phyloP scores from a whole-genome alignment of 2,113 vertebrate genomes.

The Cyphomyrus discorhynchus region DNA sequence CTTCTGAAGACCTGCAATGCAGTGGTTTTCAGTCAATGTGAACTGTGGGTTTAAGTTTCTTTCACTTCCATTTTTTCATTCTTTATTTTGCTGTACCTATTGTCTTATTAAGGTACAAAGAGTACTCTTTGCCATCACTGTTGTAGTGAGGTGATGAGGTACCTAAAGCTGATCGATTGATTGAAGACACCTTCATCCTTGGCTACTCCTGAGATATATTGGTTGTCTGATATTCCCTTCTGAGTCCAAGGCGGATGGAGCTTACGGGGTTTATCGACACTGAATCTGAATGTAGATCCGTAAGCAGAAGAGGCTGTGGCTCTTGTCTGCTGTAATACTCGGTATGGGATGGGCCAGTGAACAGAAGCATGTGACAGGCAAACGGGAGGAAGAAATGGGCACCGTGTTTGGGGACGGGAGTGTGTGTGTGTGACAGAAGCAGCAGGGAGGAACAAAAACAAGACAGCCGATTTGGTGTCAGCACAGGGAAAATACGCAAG shows the following conservation, averaged over 20 bases:
- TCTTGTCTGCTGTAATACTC: background rate
- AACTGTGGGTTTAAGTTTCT: background rate
- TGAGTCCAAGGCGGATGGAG: background rate
- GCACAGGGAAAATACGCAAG: background rate
- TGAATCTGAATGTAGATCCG: background rate
- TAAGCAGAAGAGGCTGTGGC: background rate
- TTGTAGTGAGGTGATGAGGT: background rate
- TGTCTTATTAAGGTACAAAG: background rate
- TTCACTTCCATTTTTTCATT: background rate
- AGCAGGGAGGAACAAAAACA: background rate
- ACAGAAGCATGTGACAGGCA: background rate
- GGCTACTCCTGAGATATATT: background rate
- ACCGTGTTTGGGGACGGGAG: background rate
- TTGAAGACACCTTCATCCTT: background rate
- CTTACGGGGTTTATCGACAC: background rate
- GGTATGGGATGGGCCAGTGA: background rate
- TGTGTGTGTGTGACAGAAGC: background rate
- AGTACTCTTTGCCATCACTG: background rate
- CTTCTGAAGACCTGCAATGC: background rate
- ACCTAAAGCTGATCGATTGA: background rate
- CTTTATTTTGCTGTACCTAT: background rate
- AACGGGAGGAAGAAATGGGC: background rate
- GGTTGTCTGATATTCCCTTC: background rate
- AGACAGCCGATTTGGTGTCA: background rate
- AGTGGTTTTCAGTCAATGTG: background rate